Base-by-base conservation (phyloP, 2,797 vertebrate genomes). In the Spea hammondii region DNA sequence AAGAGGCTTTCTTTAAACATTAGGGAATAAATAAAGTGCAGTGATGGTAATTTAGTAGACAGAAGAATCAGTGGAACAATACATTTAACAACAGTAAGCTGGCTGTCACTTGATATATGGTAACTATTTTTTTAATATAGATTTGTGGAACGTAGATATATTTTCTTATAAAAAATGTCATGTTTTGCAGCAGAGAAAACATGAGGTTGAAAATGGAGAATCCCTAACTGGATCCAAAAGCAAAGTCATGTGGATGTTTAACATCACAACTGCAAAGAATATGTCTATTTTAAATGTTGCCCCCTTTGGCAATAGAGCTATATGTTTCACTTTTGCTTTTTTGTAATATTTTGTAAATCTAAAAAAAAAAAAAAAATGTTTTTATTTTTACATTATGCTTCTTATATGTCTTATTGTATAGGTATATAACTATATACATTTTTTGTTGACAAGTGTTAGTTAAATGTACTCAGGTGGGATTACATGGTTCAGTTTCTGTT, bases 321-420 rank as follows among this genome's bases (percentile, higher is more conserved):
- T 74, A 67, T 62, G 79, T 77, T 49, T 77, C 47, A 55, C 86
- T 88, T 88, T 32, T 32, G 2, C 0, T 32, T 32, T 62, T 80
- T 90, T 92, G 88, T 91, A 92, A 89, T 85, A 90, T 90, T 92
- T 89, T 92, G 90, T 92, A 92, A 91, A 92, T 91, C 85, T 89
- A 88, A 88, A 91, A 89, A 92, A 32, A 88, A 88, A 91, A 89
- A 92, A 32, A 32, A 32, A 32, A 2, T 90, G 88, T 87, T 92
- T 17, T 32, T 91, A 92, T 92, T 93, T 32, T 93, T 93, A 83
- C 90, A 92, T 92, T 88, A 85, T 92, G 91, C 92, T 90, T 91
- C 89, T 90, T 85, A 49, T 87, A 89, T 82, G 83, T 60, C 55
- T 72, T 72, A 67, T 87, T 89, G 85, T 92, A 90, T 88, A 89